Evolutionary conservation across 2,113 vertebrate species (phyloP).

Genomic region (Heterotilapia buettikoferi): DNA sequence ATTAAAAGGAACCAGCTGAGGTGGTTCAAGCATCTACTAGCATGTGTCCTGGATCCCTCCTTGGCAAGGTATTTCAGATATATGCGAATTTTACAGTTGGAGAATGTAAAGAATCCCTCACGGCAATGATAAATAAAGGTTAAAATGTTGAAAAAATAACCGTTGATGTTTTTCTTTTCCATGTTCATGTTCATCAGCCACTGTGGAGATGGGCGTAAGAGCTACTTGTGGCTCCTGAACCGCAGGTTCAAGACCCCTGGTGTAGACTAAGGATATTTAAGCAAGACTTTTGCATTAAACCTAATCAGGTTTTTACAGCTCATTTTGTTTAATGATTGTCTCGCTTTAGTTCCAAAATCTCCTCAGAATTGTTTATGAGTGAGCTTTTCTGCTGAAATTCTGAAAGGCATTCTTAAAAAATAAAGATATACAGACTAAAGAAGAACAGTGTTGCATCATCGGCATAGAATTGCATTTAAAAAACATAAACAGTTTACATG

Average conservation of each 20-base stretch:
- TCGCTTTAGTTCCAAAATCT: background rate
- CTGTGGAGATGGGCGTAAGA: background rate
- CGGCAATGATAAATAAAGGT: background rate
- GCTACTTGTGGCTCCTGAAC: background rate
- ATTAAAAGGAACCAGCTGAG: background rate
- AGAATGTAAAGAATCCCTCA: background rate
- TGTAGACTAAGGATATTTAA: background rate
- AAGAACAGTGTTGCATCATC: background rate
- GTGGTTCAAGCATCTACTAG: background rate
- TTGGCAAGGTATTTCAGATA: background rate
- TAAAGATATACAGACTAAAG: background rate
- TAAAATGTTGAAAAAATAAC: background rate
- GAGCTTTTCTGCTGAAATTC: background rate
- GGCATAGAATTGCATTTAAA: background rate
- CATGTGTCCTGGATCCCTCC: background rate
- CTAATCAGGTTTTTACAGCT: background rate
- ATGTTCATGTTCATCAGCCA: background rate
- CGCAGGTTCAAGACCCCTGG: background rate
- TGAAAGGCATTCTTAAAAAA: background rate
- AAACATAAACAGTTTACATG: background rate
- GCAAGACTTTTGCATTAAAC: background rate
- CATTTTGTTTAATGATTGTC: background rate
- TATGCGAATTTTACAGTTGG: background rate
- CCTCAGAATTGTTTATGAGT: background rate
- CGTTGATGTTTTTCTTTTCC: background rate